phyloP scores from a whole-genome alignment of 2,797 vertebrate species.

The Lagodon rhomboides region DNA sequence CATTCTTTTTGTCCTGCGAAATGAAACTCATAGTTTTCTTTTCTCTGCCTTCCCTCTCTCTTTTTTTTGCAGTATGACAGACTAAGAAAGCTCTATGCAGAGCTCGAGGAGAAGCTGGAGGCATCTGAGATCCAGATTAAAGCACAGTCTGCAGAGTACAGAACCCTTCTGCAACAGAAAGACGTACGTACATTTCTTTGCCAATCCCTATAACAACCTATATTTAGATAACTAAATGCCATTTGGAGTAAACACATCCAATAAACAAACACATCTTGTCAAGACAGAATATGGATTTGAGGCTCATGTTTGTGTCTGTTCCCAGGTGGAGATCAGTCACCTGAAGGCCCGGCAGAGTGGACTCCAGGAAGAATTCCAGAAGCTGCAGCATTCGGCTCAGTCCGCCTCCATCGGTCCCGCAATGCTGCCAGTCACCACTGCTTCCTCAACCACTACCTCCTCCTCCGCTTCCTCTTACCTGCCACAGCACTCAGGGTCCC shows the following conservation, averaged over 20 bases:
- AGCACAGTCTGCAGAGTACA: constrained; percentile 91
- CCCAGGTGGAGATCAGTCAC: constrained; percentile 96
- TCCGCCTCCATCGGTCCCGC: constrained; percentile 63
- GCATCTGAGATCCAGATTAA: constrained; percentile 96
- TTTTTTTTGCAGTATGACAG: constrained; percentile 90
- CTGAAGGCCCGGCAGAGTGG: constrained; percentile 93
- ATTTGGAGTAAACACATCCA: not conserved
- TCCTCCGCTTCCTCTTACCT: constrained; percentile 83
- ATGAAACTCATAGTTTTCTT: not conserved
- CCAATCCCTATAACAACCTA: not conserved
- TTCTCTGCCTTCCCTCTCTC: not conserved
- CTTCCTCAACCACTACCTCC: constrained; percentile 73
- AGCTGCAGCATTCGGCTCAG: constrained; percentile 88
- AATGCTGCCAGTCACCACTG: constrained; percentile 74
- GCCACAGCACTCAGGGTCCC: constrained; percentile 76
- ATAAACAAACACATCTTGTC: not conserved
- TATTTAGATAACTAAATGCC: not conserved
- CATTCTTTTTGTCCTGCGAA: too few relatives aligned
- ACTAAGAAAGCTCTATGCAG: constrained; percentile 88
- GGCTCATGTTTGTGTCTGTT: not conserved
- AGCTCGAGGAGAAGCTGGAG: constrained; percentile 96
- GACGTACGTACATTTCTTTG: constrained; percentile 83
- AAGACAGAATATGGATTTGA: not conserved
- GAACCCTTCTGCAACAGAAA: constrained; percentile 93
- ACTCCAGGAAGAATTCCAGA: constrained; percentile 93